These are phyloP conservation scores for Lobophora halterata DNA, from an alignment of 2,888 invertebrate species.

Conservation along the genomic window DNA sequence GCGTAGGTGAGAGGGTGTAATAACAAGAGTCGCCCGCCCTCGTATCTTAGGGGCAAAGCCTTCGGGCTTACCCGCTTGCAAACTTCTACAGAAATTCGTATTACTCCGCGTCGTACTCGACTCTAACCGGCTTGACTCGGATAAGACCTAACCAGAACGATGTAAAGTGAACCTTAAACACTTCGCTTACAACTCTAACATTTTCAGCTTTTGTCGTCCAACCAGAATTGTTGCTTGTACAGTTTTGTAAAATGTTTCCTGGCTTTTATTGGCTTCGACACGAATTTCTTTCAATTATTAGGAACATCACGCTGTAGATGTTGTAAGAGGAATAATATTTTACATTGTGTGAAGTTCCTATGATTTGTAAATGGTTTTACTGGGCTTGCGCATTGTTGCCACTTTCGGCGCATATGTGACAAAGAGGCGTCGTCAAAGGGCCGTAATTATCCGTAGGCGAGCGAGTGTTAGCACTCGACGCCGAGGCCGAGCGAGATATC, in stretches of 20 bases:
- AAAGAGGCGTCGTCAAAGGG: slow-evolving; percentile 69
- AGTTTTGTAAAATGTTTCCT: slow-evolving; percentile 39
- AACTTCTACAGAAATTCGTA: slow-evolving; percentile 71
- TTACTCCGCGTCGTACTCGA: slow-evolving; percentile 65
- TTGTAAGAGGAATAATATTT: slow-evolving; percentile 16
- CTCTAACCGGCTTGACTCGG: slow-evolving; percentile 65
- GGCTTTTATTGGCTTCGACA: slow-evolving; percentile 26
- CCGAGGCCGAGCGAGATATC: slow-evolving; percentile 75
- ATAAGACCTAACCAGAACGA: slow-evolving; percentile 60
- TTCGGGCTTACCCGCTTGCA: slow-evolving; percentile 60
- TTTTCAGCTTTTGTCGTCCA: slow-evolving; percentile 42
- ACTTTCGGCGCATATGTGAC: slow-evolving; percentile 52
- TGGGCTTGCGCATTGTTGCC: slow-evolving; percentile 47
- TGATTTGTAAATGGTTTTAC: too few relatives aligned
- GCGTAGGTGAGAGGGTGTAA: slow-evolving; percentile 78
- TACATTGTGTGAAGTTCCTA: too few relatives aligned
- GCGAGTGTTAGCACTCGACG: slow-evolving; percentile 73
- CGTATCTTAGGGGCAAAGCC: slow-evolving; percentile 53
- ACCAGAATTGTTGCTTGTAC: slow-evolving; percentile 41
- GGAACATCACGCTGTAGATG: slow-evolving; percentile 16
- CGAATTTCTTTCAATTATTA: slow-evolving; percentile 30
- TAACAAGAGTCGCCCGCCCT: slow-evolving; percentile 65
- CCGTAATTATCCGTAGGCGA: slow-evolving; percentile 72
- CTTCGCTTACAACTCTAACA: slow-evolving; percentile 43
- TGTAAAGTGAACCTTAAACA: slow-evolving; percentile 58